Evolutionary conservation across 2,113 vertebrate genomes (phyloP).

Genomic region (Prolemur simus): DNA sequence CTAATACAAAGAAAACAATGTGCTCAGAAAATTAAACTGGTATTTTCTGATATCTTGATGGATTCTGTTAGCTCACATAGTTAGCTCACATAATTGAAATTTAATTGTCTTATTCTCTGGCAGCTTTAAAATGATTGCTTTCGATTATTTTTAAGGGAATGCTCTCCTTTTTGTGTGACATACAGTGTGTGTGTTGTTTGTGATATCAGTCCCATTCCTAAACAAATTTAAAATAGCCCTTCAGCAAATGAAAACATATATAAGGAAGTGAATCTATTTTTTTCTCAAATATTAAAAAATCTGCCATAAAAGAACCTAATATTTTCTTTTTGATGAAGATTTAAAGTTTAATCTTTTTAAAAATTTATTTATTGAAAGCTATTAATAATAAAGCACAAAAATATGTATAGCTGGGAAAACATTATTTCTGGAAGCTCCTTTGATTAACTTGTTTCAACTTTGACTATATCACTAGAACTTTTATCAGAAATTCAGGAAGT

Average conservation of each 20-base stretch:
- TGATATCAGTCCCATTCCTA: not conserved
- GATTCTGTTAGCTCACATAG: not conserved
- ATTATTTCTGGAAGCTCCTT: not conserved
- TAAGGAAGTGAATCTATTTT: not conserved
- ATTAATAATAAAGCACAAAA: not conserved
- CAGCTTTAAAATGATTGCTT: constrained; percentile 11
- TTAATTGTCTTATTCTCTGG: not conserved
- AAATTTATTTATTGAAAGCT: not conserved
- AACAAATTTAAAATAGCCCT: not conserved
- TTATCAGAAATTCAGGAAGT: constrained; percentile 31
- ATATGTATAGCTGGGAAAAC: not conserved
- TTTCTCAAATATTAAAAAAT: not conserved
- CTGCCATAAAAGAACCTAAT: not conserved
- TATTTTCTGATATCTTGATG: not conserved
- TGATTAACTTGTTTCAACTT: not conserved
- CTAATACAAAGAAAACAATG: not conserved
- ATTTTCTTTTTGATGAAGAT: not conserved
- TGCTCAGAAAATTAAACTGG: not conserved
- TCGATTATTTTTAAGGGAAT: not conserved
- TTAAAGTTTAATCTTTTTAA: not conserved
- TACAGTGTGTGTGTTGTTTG: not conserved
- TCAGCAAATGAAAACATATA: constrained; percentile 2
- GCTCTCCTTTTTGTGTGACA: not conserved
- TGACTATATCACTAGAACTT: not conserved
- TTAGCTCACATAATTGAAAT: constrained; percentile 25